Percentiles rank a stretch among this genome's conserved stretches.
phyloP scores from a whole-genome alignment of 92 coral and sea anemone genomes.

The Zoanthus sansibaricus region DNA sequence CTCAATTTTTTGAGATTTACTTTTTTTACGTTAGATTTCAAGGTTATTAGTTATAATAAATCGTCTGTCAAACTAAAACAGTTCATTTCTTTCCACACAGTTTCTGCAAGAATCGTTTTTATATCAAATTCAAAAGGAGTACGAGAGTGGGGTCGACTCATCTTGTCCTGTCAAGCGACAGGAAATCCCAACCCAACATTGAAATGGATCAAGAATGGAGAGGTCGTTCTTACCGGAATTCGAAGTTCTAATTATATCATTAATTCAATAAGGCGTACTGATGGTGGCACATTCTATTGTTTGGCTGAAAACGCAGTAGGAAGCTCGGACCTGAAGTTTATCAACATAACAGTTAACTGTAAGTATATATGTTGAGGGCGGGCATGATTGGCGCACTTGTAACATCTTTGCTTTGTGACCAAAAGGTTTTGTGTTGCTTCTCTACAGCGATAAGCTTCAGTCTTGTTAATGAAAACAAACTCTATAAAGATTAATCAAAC shows the following conservation, averaged over 20 bases:
- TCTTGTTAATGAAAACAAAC: too few species aligned
- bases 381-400: too few species aligned
- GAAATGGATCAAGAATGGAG: conserved; percentile 32
- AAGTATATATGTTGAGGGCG: neutral
- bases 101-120: neutral
- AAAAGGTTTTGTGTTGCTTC: too few species aligned
- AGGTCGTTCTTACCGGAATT: neutral
- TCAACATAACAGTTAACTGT: conserved; percentile 20
- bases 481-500: too few species aligned
- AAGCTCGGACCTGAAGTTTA: neutral
- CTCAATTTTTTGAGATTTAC: too few species aligned
- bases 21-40: too few species aligned
- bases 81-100: neutral
- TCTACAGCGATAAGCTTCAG: too few species aligned
- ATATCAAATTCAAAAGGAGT: neutral
- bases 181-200: conserved; percentile 17
- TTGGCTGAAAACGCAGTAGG: conserved; percentile 32
- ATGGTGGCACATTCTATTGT: neutral
- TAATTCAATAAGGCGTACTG: neutral
- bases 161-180: neutral
- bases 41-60: too few species aligned
- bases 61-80: too few species aligned
- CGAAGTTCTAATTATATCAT: neutral
- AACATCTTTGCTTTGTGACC: too few species aligned
- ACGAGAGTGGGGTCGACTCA: neutral